Conservation (phyloP, 2,797 vertebrate species). For the Delichon dasypus region DNA sequence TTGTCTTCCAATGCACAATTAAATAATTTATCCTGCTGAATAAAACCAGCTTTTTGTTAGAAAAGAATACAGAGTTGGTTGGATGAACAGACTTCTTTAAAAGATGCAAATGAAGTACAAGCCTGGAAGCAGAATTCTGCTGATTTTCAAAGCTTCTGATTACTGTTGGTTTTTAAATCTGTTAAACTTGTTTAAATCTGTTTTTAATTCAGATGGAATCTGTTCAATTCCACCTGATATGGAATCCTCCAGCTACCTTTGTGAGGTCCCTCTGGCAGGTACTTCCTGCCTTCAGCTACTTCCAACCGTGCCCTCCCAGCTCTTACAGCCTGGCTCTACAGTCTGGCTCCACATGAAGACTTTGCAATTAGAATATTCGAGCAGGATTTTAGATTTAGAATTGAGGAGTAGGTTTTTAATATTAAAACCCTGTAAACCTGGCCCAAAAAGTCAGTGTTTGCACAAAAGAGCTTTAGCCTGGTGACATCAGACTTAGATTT, state of each 20-base stretch:
- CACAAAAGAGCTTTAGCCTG: background rate
- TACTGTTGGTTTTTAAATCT: background rate
- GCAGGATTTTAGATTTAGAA: background rate
- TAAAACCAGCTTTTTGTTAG: background rate
- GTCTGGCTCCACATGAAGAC: background rate
- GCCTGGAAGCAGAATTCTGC: background rate
- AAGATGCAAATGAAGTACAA: background rate
- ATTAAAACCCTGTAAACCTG: background rate
- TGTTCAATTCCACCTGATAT: background rate
- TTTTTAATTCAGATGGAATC: background rate
- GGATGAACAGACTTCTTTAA: background rate
- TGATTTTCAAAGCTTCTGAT: background rate
- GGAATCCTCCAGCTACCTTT: background rate
- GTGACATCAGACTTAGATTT: background rate
- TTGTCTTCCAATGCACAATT: background rate
- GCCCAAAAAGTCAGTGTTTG: background rate
- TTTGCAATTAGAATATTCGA: background rate
- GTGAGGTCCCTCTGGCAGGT: background rate
- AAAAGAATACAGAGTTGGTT: background rate
- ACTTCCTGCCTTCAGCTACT: background rate
- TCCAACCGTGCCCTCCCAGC: background rate
- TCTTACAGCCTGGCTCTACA: background rate
- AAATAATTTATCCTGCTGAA: constrained; percentile 16
- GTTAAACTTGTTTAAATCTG: background rate
- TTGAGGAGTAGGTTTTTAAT: background rate